Evolutionary conservation across 1,140 invertebrate species (phyloP).

Genomic region (Lepeophtheirus salmonis): DNA sequence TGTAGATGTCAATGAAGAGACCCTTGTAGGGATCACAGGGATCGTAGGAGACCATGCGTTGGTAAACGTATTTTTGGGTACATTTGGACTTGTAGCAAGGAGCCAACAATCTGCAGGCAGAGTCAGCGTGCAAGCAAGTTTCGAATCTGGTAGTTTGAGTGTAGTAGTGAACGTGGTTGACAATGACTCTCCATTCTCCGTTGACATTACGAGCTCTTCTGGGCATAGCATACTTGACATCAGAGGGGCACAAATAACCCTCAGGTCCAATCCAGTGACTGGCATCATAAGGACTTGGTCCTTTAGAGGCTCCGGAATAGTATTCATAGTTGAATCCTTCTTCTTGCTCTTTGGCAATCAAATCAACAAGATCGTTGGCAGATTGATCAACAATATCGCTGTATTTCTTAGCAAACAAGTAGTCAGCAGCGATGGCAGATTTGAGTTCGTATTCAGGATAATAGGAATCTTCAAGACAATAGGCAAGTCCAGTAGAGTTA

Average conservation of each 20-base stretch:
- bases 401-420: constrained; percentile 23
- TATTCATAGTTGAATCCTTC: constrained; percentile 23
- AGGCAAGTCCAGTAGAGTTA: constrained; percentile 19
- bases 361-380: constrained; percentile 23
- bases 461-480: constrained; percentile 22
- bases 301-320: constrained; percentile 22
- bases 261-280: constrained; percentile 23
- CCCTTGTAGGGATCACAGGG: constrained; percentile 25
- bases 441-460: constrained; percentile 23
- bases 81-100: constrained; percentile 24
- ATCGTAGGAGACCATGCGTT: constrained; percentile 24
- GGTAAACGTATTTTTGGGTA: constrained; percentile 24
- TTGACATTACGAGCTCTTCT: constrained; percentile 25
- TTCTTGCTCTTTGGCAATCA: constrained; percentile 21
- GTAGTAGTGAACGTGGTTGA: constrained; percentile 23
- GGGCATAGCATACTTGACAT: constrained; percentile 26
- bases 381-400: constrained; percentile 23
- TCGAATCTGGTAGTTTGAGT: constrained; percentile 24
- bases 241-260: constrained; percentile 27
- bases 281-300: constrained; percentile 20
- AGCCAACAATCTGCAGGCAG: constrained; percentile 23
- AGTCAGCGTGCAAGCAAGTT: constrained; percentile 23
- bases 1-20: constrained; percentile 25
- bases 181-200: constrained; percentile 25
- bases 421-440: constrained; percentile 21